Evolutionary conservation across 2,113 vertebrate genomes (phyloP).

Genomic region (Chionodraco myersi): DNA sequence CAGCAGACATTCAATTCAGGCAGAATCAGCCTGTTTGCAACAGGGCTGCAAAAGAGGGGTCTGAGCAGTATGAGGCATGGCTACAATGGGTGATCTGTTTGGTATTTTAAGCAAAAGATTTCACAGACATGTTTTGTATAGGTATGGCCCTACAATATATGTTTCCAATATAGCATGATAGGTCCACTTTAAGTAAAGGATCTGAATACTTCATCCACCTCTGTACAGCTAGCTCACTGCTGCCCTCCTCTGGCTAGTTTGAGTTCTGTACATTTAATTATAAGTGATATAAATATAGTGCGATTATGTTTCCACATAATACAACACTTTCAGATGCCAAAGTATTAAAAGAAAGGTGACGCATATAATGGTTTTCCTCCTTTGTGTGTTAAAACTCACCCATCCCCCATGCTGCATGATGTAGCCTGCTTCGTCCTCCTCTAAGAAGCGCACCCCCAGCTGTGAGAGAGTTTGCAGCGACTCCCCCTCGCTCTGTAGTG

Average conservation of each 20-base stretch:
- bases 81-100: too few species aligned
- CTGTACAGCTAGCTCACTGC: constrained; percentile 33
- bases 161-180: too few species aligned
- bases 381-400: constrained; percentile 84
- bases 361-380: not conserved
- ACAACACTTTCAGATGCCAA: not conserved
- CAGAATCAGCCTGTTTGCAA: too few species aligned
- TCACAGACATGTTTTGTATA: too few species aligned
- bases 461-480: constrained; percentile 83
- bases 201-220: not conserved
- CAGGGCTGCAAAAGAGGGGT: too few species aligned
- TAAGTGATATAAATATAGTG: not conserved
- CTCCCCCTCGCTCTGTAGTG: constrained; percentile 86
- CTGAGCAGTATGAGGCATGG: too few species aligned
- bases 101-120: too few species aligned
- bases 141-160: too few species aligned
- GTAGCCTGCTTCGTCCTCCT: constrained; percentile 88
- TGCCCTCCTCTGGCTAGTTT: constrained; percentile 64
- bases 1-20: too few species aligned
- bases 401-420: constrained; percentile 95
- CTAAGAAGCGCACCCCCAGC: constrained; percentile 88
- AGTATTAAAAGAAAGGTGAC: not conserved
- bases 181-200: too few species aligned
- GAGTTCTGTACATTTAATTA: not conserved
- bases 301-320: not conserved